Base-by-base conservation (phyloP, 1,140 invertebrate species). In the Drosophila malerkotliana region DNA sequence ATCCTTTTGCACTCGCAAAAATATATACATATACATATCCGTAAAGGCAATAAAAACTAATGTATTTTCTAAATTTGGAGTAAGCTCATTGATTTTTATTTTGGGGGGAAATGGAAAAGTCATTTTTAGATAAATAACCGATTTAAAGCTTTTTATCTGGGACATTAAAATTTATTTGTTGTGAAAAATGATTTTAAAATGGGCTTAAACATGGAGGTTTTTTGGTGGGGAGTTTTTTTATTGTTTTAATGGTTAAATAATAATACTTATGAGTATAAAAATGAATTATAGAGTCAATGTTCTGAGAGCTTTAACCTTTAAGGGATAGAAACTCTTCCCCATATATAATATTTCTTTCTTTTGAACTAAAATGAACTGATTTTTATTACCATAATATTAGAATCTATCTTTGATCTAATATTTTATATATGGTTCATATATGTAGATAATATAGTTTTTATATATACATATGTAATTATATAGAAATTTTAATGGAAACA, bases 1-100 rank as follows among this genome's bases (percentile, higher is more conserved):
- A 69, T 66, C 26, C 44, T 26, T 30, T 2, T 68, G 51, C 63
- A 67, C 63, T 63, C 0, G 0, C 9, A 6, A 60, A 41, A 69
- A 41, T 30, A 18, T 12, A 39, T 39, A 24, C 21, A 18, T 12
- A 39, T 39, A 24, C 21, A 61, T 14, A 26, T 41, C n/a, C 9
- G 3, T 21, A 10, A 56, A 44, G 18, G 41, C 41, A 18, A 47
- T 47, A 21, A 47, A 47, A 47, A 18, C 18, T 18, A 47, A 21
- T 24, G 44, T 3, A 6, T 47, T 12, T 37, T 37, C 34, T 12
- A 37, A 10, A 37, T 37, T 37, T 37, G 10, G 34, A 37, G 34
- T 37, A 12, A 37, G 34, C 9, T 37, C 34, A 37, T 37, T 37
- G 34, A 37, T 37, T 37, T 37, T 37, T 37, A 37, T 37, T 37